Conservation (phyloP, 1,140 invertebrate species). For the Portunus trituberculatus region DNA sequence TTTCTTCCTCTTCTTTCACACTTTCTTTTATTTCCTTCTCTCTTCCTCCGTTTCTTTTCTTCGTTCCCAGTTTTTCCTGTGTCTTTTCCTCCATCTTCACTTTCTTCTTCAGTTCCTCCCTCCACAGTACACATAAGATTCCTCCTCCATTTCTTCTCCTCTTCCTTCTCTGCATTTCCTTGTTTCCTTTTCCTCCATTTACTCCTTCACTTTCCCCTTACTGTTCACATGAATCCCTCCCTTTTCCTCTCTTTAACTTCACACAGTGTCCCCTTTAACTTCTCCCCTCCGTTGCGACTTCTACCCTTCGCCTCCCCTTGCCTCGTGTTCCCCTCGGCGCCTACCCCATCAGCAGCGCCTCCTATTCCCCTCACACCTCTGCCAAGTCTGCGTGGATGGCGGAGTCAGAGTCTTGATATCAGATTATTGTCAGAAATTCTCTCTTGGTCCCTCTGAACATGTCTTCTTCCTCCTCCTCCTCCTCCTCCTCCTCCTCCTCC, state of each 20-base stretch:
- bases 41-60: not conserved
- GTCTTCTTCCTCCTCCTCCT: not conserved
- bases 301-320: not conserved
- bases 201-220: too few species aligned
- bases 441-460: not conserved
- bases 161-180: too few species aligned
- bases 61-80: not conserved
- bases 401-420: not conserved
- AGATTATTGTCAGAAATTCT: conserved; percentile 8
- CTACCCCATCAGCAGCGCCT: not conserved
- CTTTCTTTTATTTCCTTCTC: not conserved
- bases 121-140: too few species aligned
- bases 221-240: too few species aligned
- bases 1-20: not conserved
- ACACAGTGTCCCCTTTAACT: not conserved
- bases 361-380: not conserved
- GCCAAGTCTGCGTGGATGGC: not conserved
- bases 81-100: not conserved
- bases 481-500: not conserved
- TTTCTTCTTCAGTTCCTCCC: not conserved
- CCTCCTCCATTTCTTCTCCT: too few species aligned
- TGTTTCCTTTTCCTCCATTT: too few species aligned
- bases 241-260: not conserved
- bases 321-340: not conserved
- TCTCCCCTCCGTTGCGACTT: not conserved